Evolutionary conservation across 2,888 invertebrate species (phyloP), one percentile per base, ranked within the genome.

Genomic region (Cenopis cana): DNA sequence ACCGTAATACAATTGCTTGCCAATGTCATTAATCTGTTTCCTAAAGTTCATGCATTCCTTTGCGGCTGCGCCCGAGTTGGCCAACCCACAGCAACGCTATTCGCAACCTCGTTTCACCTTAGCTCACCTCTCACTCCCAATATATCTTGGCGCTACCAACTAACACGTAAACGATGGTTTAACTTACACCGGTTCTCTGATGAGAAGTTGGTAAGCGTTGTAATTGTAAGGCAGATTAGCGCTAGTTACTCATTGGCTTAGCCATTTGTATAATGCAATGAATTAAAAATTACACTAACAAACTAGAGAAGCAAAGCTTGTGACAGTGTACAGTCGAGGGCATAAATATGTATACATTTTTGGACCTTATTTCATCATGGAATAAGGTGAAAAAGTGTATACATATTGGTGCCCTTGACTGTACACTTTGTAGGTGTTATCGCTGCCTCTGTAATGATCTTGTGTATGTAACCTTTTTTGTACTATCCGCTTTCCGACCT

Each of bases 41-140:
- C 57, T 69, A 65, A 64, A 69, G 64, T 69, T 59, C 52, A 70
- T 36, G 64, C 52, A 70, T 70, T 70, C 65, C 65, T n/a, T 46
- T 46, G 46, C 24, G 55, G 41, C 57, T 59, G 59, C 65, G 57
- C 57, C 50, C 38, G 29, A n/a, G 64, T 65, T 54, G 52, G 69
- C 65, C 69, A 65, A 69, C 65, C 54, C 57, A 36, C 59, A 54
- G 46, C 46, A 12, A 33, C 5, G 46, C 46, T 46, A 46, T 46
- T 46, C 46, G 6, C 46, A 46, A 6, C 46, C 46, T 46, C 12
- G 46, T 6, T n/a, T 46, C 46, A n/a, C 6, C n/a, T n/a, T n/a
- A 14, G 6, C n/a, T n/a, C 46, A 46, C 46, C 46, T 12, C 46
- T 46, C 46, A 46, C n/a, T n/a, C 14, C 46, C 6, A 6, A 1